Conservation (phyloP, 2,113 vertebrate genomes). For the Albula glossodonta region DNA sequence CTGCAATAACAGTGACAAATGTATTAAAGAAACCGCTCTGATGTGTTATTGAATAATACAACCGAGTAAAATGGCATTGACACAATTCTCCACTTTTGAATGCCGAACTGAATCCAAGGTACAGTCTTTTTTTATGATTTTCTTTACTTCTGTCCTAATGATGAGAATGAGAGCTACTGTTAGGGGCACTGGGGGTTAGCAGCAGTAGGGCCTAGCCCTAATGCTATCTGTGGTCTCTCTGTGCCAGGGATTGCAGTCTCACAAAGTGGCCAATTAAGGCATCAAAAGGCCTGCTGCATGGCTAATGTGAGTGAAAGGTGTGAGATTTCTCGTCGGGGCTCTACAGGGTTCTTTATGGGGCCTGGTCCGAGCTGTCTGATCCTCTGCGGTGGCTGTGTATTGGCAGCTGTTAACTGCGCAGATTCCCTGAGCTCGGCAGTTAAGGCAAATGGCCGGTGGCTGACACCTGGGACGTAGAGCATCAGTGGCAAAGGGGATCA, state of each 20-base stretch:
- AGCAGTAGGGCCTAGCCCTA: not conserved
- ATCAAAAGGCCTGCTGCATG: slow-evolving; percentile 75
- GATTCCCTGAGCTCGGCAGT: slow-evolving; percentile 51
- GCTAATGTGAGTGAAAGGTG: slow-evolving; percentile 77
- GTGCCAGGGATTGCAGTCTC: slow-evolving; percentile 38
- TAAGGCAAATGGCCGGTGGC: slow-evolving; percentile 71
- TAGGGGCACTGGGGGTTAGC: not conserved
- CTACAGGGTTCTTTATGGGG: slow-evolving; percentile 70
- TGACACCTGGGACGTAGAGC: slow-evolving; percentile 54
- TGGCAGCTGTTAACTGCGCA: slow-evolving; percentile 75
- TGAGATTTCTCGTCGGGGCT: slow-evolving; percentile 76
- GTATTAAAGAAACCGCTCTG: not conserved
- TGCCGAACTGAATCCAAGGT: not conserved
- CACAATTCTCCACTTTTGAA: not conserved
- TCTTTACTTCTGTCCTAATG: not conserved
- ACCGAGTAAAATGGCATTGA: not conserved
- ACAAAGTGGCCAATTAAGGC: slow-evolving; percentile 72
- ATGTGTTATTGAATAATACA: not conserved
- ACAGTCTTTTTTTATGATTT: not conserved
- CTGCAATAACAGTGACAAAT: not conserved
- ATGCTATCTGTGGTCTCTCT: not conserved
- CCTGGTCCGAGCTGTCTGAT: slow-evolving; percentile 70
- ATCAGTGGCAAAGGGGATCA: slow-evolving; percentile 33
- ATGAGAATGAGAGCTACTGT: not conserved
- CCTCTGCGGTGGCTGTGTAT: slow-evolving; percentile 72